Evolutionary conservation across 2,113 vertebrate genomes (phyloP).

Genomic region (Nycticebus coucang): DNA sequence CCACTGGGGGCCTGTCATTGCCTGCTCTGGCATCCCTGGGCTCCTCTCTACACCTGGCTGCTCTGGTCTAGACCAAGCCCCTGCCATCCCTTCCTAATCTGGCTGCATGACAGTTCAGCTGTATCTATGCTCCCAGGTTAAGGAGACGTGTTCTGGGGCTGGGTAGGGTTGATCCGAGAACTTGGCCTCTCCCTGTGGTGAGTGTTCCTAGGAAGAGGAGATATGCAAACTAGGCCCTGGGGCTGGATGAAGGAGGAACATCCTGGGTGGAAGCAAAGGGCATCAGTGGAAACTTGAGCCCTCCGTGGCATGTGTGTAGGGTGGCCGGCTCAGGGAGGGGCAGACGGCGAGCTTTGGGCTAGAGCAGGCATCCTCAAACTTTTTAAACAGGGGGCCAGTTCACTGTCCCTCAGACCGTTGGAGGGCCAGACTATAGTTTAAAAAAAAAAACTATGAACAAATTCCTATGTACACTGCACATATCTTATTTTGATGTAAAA

Average conservation of each 20-base stretch:
- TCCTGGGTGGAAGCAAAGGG: too few species aligned
- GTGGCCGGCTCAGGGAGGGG: not conserved
- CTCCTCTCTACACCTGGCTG: not conserved
- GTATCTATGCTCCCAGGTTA: not conserved
- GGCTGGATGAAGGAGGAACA: not conserved
- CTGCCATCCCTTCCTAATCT: not conserved
- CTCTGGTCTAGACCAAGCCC: fast-evolving
- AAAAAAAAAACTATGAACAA: too few species aligned
- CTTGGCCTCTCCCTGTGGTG: not conserved
- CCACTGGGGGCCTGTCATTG: not conserved
- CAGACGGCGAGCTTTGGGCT: not conserved
- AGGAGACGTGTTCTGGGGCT: not conserved
- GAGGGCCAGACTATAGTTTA: too few species aligned
- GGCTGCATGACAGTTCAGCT: not conserved
- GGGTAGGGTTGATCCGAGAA: not conserved
- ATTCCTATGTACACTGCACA: too few species aligned
- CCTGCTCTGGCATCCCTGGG: not conserved
- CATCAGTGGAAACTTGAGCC: fast-evolving
- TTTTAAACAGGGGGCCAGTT: too few species aligned
- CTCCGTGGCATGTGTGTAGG: fast-evolving
- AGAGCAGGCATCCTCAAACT: too few species aligned
- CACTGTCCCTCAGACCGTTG: too few species aligned
- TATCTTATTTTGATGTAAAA: too few species aligned
- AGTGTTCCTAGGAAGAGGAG: not conserved
- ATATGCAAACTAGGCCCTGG: not conserved